These are phyloP conservation scores for Mimachlamys varia DNA, from an alignment of 2,888 invertebrate species.

Conservation along the genomic window DNA sequence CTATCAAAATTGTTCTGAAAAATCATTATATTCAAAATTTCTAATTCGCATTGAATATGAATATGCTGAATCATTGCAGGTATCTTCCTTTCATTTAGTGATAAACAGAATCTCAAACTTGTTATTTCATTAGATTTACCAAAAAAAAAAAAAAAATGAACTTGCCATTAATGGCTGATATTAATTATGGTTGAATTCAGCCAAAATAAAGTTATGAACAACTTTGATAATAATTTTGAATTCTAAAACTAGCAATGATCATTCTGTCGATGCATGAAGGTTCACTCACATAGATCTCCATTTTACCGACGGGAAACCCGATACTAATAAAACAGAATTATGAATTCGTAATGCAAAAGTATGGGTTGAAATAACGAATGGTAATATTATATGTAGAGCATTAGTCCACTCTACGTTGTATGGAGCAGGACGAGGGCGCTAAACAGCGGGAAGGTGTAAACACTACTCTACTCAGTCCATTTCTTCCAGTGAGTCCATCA, in stretches of 20 bases:
- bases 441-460: background rate
- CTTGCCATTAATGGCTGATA: too few relatives aligned
- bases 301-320: background rate
- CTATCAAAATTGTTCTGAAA: too few relatives aligned
- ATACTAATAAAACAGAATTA: constrained; percentile 26
- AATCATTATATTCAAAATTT: too few relatives aligned
- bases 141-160: too few relatives aligned
- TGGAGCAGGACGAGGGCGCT: background rate
- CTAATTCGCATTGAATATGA: too few relatives aligned
- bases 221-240: background rate
- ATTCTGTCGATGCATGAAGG: background rate
- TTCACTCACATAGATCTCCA: background rate
- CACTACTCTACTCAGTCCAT: background rate
- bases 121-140: too few relatives aligned
- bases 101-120: too few relatives aligned
- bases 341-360: background rate
- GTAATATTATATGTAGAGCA: background rate
- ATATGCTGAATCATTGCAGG: too few relatives aligned
- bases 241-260: too few relatives aligned
- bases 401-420: background rate
- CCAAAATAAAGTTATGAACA: background rate
- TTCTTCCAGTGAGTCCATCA: background rate
- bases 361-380: background rate
- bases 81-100: too few relatives aligned
- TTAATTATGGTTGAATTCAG: background rate